Percentiles rank a stretch among this genome's conserved stretches.
These are phyloP conservation scores for Yponomeuta sedellus DNA, from an alignment of 2,888 invertebrate genomes.

Conservation along the genomic window DNA sequence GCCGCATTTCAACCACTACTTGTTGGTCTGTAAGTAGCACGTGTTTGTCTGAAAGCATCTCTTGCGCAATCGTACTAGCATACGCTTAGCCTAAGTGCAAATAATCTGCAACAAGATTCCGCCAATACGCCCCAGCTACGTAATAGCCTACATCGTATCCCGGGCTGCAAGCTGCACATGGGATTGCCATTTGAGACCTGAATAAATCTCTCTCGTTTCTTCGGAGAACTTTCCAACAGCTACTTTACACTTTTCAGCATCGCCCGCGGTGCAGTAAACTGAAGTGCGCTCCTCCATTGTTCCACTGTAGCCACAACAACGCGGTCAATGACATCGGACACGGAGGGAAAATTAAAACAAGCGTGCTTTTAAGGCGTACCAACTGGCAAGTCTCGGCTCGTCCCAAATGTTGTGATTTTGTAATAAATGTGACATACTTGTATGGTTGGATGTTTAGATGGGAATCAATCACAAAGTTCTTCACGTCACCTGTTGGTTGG, in stretches of 20 bases:
- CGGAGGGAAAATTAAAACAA: background rate
- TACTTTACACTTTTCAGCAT: slow-evolving; percentile 1
- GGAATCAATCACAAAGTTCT: too few relatives aligned
- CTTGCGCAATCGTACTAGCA: too few relatives aligned
- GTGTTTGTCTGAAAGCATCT: too few relatives aligned
- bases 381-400: too few relatives aligned
- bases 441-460: too few relatives aligned
- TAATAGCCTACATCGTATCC: background rate
- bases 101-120: background rate
- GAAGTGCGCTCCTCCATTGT: slow-evolving; percentile 26
- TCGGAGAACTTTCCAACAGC: background rate
- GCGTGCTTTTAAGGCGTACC: too few relatives aligned
- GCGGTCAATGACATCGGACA: slow-evolving; percentile 11
- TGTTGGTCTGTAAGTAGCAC: too few relatives aligned
- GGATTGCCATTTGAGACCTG: background rate
- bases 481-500: too few relatives aligned
- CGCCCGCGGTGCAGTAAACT: slow-evolving; percentile 15
- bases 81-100: background rate
- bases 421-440: too few relatives aligned
- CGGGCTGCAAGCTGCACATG: background rate
- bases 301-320: slow-evolving; percentile 3
- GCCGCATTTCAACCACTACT: too few relatives aligned
- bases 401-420: too few relatives aligned
- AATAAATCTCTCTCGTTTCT: background rate
- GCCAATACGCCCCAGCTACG: background rate